Conservation (phyloP, 2,888 invertebrate genomes). For the Orthonevra nobilis region DNA sequence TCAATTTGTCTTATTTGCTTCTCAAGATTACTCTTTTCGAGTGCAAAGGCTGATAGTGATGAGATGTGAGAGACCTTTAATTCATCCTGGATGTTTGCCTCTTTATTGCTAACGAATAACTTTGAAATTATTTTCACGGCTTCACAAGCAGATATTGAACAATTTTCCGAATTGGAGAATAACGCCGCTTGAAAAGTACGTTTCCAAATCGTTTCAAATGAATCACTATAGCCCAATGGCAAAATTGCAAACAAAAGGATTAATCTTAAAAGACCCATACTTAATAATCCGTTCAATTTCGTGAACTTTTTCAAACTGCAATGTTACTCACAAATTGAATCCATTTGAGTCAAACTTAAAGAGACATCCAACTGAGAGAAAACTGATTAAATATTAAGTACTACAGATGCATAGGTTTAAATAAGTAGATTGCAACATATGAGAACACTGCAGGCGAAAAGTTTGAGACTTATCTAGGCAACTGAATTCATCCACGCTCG, state of each 20-base stretch:
- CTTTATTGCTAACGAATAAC: constrained; percentile 74
- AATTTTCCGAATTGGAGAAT: constrained; percentile 74
- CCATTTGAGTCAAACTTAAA: constrained; percentile 13
- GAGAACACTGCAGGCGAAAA: too few species aligned
- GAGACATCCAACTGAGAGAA: constrained; percentile 23
- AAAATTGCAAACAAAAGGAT: neutral
- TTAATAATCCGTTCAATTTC: constrained; percentile 14
- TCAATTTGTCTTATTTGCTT: constrained; percentile 81
- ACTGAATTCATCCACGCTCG: too few species aligned
- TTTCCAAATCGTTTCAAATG: constrained; percentile 75
- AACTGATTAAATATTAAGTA: constrained; percentile 25
- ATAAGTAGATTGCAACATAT: neutral
- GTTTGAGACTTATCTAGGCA: too few species aligned
- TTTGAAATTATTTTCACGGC: constrained; percentile 79
- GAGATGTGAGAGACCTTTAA: constrained; percentile 37
- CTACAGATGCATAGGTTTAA: constrained; percentile 2
- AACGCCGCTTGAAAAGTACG: constrained; percentile 74
- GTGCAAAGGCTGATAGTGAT: constrained; percentile 70
- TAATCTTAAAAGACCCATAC: constrained; percentile 10
- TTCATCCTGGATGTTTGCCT: constrained; percentile 56
- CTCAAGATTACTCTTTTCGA: constrained; percentile 73
- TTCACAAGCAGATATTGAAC: constrained; percentile 81
- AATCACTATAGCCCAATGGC: constrained; percentile 50
- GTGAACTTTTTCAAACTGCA: constrained; percentile 24
- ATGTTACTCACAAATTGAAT: neutral